Conservation (phyloP, 2,888 invertebrate genomes). For the Netelia melanura region DNA sequence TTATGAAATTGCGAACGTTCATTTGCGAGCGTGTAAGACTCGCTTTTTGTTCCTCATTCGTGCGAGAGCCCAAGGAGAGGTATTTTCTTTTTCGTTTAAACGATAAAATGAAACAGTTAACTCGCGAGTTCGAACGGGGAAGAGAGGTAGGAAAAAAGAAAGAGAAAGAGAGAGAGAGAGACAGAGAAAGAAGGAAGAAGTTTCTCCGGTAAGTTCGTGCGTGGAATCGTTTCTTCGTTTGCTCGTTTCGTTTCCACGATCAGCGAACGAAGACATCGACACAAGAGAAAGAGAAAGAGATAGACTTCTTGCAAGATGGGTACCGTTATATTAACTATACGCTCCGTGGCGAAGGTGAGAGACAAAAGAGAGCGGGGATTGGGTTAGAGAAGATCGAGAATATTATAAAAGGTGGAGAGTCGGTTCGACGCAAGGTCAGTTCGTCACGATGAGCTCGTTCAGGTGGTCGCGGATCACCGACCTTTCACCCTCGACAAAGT, state of each 20-base stretch:
- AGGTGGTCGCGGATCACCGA: conserved; percentile 34
- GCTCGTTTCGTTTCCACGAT: neutral
- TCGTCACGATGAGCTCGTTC: conserved; percentile 55
- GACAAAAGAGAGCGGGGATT: neutral
- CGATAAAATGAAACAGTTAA: conserved; percentile 66
- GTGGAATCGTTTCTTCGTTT: conserved; percentile 53
- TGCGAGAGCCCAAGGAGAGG: neutral
- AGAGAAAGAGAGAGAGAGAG: neutral
- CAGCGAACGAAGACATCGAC: neutral
- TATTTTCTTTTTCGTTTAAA: conserved; percentile 24
- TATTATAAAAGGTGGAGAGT: conserved; percentile 60
- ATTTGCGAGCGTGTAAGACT: neutral
- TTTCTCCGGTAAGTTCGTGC: conserved; percentile 42
- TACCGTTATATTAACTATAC: conserved; percentile 52
- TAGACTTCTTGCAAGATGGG: conserved; percentile 3
- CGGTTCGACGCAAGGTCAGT: conserved; percentile 54
- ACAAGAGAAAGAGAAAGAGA: neutral
- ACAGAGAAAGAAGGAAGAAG: neutral
- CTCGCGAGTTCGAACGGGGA: neutral
- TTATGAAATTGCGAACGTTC: conserved; percentile 3
- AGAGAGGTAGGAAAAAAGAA: neutral
- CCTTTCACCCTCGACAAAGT: conserved; percentile 16
- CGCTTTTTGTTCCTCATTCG: too few species aligned
- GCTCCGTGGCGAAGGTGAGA: neutral
- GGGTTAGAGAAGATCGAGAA: neutral